Percentiles rank a stretch among this genome's conserved stretches.
Evolutionary conservation across 2,113 vertebrate species (phyloP).

Genomic region (Dromiciops gliroides): DNA sequence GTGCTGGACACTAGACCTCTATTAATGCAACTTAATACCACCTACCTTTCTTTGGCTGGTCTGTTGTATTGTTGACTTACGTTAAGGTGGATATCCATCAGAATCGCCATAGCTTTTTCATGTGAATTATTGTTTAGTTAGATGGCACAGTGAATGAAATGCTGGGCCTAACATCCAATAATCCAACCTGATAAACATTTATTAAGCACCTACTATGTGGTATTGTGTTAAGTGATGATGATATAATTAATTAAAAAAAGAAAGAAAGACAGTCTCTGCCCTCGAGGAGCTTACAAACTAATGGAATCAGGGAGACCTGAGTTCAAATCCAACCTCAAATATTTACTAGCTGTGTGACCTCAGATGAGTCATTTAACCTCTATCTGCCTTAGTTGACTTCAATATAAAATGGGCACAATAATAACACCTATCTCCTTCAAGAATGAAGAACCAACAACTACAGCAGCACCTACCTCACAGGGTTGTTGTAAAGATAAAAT

Average conservation of each 20-base stretch:
- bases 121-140: neutral
- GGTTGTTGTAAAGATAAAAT: neutral
- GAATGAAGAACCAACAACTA: too few species aligned
- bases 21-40: neutral
- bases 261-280: neutral
- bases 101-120: neutral
- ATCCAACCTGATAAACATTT: neutral
- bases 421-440: neutral
- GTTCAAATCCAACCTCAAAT: neutral
- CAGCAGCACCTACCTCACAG: neutral
- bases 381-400: neutral
- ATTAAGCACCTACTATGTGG: neutral
- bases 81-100: neutral
- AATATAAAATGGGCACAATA: neutral
- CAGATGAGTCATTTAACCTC: neutral
- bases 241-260: neutral
- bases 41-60: neutral
- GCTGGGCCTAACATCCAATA: neutral
- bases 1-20: neutral
- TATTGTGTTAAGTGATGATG: neutral
- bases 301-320: neutral
- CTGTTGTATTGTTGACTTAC: neutral
- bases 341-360: neutral
- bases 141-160: neutral
- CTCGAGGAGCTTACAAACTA: neutral